Base-by-base conservation (phyloP, 2,888 invertebrate species). In the Hecatera dysodea region DNA sequence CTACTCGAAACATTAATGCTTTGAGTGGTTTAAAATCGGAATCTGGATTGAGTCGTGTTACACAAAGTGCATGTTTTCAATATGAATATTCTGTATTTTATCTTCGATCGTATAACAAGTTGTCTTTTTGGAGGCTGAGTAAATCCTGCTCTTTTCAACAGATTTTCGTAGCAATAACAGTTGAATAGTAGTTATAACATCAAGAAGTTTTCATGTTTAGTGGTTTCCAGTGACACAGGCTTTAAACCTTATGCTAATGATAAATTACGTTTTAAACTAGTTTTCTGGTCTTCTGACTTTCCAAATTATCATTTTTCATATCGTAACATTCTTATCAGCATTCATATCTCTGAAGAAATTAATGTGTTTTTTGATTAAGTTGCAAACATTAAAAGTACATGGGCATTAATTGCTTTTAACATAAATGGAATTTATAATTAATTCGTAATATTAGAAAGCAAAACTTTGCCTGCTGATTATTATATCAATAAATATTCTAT, bases 1-100 rank as follows among this genome's bases (percentile, higher is more conserved):
- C 46, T 53, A 52, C 22, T 55, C 62, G 70, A 69, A 75, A 71
- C n/a, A 64, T n/a, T 73, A 80, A 80, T 36, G 61, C 46, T 60
- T 55, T 17, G 56, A 67, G n/a, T 57, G n/a, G 53, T 50, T n/a
- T 5, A 46, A 48, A 75, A 62, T 42, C 46, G 19, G n/a, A 39
- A 62, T 75, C 27, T 12, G 39, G 52, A 57, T 39, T 24, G 1
- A 55, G 8, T 50, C 17, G 39, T 24, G 33, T 55, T 44, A 42
- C 44, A 29, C 5, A 15, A 22, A 39, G n/a, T 74, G 42, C 59
- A 59, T 68, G 62, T 73, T 78, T 70, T 61, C 17, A 24, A 17
- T 7, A 50, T 39, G 0, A 50, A 70, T 48, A 44, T 50, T 50
- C 19, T 52, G 33, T 6, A 24, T 22, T 52, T 19, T 67, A 22